phyloP scores from a whole-genome alignment of 2,113 vertebrate species.

The Bagarius yarrelli region DNA sequence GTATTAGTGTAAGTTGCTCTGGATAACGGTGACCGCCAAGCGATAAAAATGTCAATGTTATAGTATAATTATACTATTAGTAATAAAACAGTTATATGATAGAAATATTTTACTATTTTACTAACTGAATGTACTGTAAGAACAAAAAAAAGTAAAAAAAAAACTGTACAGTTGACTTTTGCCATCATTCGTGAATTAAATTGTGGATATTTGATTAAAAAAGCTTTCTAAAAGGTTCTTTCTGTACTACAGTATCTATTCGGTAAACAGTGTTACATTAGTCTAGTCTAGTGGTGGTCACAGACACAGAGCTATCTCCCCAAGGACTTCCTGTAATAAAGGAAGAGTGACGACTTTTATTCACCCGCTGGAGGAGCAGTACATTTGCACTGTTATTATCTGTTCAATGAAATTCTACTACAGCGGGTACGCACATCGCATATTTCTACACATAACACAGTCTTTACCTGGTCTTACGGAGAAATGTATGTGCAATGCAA shows the following conservation, averaged over 20 bases:
- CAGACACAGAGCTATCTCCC: not conserved
- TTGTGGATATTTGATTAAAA: not conserved
- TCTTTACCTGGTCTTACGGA: not conserved
- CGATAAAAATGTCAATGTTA: too few species aligned
- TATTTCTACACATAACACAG: not conserved
- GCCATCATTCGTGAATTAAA: not conserved
- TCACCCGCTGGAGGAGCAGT: not conserved
- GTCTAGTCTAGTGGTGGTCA: not conserved
- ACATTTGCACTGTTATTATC: conserved; percentile 21
- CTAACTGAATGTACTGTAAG: not conserved
- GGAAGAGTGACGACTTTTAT: not conserved
- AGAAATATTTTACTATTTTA: too few species aligned
- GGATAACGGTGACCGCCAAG: too few species aligned
- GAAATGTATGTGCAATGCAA: not conserved
- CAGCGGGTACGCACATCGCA: not conserved
- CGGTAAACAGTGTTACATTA: not conserved
- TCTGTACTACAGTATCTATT: not conserved
- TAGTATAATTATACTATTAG: too few species aligned
- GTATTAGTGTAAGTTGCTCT: too few species aligned
- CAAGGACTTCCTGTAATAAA: conserved; percentile 17
- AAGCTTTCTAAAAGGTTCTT: not conserved
- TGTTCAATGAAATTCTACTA: conserved; percentile 17
- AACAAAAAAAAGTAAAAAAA: not conserved
- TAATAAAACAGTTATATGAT: too few species aligned
- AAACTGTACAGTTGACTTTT: not conserved